Evolutionary conservation across 2,113 vertebrate genomes (phyloP).

Genomic region (Bubo blakistoni): DNA sequence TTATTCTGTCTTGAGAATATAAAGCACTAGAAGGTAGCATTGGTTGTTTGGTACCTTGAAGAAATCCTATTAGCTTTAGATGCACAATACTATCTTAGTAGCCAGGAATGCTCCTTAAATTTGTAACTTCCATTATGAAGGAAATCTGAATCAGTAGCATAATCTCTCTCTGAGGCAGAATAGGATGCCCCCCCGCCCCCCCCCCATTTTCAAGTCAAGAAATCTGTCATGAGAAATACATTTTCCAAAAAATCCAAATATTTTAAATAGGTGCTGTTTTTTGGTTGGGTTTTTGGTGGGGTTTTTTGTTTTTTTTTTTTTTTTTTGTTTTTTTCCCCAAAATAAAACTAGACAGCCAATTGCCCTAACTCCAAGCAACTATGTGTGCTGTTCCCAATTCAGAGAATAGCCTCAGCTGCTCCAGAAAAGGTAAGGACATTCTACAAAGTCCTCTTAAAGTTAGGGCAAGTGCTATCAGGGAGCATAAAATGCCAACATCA

Average conservation of each 20-base stretch:
- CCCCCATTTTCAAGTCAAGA: neutral
- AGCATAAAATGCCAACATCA: neutral
- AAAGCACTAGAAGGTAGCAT: neutral
- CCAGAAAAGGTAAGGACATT: neutral
- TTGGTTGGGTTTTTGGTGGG: too few relatives aligned
- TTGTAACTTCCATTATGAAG: neutral
- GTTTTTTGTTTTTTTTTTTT: too few relatives aligned
- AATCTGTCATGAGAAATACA: neutral
- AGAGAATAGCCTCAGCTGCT: neutral
- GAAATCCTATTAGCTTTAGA: neutral
- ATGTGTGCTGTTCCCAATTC: neutral
- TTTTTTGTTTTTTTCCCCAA: too few relatives aligned
- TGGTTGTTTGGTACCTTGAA: neutral
- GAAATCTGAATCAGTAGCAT: neutral
- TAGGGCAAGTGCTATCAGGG: neutral
- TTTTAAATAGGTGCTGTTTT: neutral
- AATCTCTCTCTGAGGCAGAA: neutral
- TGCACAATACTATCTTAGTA: neutral
- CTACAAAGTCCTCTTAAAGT: neutral
- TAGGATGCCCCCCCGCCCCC: fast-evolving
- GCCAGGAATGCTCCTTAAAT: neutral
- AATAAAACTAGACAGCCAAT: neutral
- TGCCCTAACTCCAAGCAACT: neutral
- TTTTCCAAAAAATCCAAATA: neutral
- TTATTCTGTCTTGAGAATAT: neutral